Evolutionary conservation across 2,797 vertebrate genomes (phyloP).

Genomic region (Pristis pectinata): DNA sequence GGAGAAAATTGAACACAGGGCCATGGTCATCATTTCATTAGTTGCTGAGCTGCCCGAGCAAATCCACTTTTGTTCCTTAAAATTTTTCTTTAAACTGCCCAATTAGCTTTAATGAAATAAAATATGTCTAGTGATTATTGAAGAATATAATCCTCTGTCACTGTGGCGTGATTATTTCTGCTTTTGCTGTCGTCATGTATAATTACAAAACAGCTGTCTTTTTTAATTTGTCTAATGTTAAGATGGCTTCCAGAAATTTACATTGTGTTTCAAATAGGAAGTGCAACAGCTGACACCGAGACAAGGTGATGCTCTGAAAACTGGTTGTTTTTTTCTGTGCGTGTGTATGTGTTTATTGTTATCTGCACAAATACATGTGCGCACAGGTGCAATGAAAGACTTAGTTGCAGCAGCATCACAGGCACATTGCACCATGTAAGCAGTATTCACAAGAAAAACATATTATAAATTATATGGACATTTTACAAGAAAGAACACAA

Average conservation of each 20-base stretch:
- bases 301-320: neutral
- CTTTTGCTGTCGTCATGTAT: neutral
- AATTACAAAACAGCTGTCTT: neutral
- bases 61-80: neutral
- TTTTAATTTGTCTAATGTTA: neutral
- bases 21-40: neutral
- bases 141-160: neutral
- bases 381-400: no score
- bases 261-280: neutral
- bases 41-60: neutral
- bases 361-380: no score
- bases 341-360: neutral
- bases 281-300: neutral
- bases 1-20: neutral
- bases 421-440: no score
- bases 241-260: neutral
- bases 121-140: neutral
- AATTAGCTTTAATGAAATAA: slow-evolving; percentile 4
- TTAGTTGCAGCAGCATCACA: no score
- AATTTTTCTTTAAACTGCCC: neutral
- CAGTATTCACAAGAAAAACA: no score
- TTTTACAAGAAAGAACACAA: no score
- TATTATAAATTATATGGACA: no score
- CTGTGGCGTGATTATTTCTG: neutral
- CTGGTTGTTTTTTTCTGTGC: neutral